Conservation (phyloP, 2,797 vertebrate genomes). For the Podarcis siculus region DNA sequence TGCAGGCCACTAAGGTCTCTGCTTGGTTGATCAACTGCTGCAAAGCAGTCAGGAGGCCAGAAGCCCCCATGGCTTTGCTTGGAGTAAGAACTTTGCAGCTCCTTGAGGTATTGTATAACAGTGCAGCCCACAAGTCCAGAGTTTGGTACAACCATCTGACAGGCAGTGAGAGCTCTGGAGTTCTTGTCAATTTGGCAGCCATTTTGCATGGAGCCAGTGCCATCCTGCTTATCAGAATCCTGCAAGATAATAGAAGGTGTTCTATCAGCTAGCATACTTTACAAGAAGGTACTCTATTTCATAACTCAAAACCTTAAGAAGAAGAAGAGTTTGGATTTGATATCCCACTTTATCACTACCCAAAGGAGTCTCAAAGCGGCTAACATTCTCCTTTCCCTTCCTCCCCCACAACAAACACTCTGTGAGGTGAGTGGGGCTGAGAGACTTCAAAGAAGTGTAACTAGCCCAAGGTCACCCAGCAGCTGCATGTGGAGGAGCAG, state of each 20-base stretch:
- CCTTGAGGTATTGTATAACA: constrained; percentile 74
- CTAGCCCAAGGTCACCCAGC: too few species aligned
- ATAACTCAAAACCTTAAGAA: background rate
- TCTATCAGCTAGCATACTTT: background rate
- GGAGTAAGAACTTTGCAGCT: constrained; percentile 52
- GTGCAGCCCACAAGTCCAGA: constrained; percentile 70
- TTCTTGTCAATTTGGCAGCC: constrained; percentile 51
- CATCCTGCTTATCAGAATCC: constrained; percentile 64
- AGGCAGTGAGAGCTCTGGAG: constrained; percentile 70
- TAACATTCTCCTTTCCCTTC: too few species aligned
- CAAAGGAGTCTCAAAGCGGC: too few species aligned
- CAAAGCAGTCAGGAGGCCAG: constrained; percentile 35
- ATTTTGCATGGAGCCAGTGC: constrained; percentile 58
- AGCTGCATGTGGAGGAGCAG: too few species aligned
- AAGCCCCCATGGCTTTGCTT: constrained; percentile 36
- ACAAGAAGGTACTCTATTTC: background rate
- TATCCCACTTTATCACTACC: too few species aligned
- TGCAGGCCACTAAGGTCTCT: constrained; percentile 64
- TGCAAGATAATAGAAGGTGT: constrained; percentile 54
- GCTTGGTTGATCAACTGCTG: constrained; percentile 46
- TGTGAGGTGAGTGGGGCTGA: too few species aligned
- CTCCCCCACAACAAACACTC: too few species aligned
- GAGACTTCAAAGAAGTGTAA: too few species aligned
- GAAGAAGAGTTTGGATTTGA: too few species aligned
- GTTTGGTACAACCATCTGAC: constrained; percentile 76